Conservation (phyloP, 1,140 invertebrate species). For the Zaprionus tsacasi region DNA sequence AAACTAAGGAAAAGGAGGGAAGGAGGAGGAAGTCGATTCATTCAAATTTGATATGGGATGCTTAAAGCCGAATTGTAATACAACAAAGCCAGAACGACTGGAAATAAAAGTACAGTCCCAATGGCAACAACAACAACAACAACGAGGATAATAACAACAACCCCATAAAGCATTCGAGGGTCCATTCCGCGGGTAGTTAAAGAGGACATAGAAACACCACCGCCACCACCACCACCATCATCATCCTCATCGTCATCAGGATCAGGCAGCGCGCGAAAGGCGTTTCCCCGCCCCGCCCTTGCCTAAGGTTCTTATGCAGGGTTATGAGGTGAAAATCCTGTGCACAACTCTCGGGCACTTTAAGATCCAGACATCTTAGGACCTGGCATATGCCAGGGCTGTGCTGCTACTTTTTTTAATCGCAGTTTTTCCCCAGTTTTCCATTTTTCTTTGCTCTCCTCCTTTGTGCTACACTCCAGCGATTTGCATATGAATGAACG, state of each 20-base stretch:
- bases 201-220: slow-evolving; percentile 38
- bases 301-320: slow-evolving; percentile 35
- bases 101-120: slow-evolving; percentile 59
- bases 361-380: slow-evolving; percentile 49
- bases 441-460: slow-evolving; percentile 17
- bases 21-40: slow-evolving; percentile 61
- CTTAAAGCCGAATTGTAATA: slow-evolving; percentile 48
- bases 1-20: not conserved
- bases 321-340: slow-evolving; percentile 77
- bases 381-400: slow-evolving; percentile 49
- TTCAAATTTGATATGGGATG: slow-evolving; percentile 82
- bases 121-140: slow-evolving; percentile 20
- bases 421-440: slow-evolving; percentile 62
- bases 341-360: slow-evolving; percentile 43
- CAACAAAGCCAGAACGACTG: slow-evolving; percentile 6
- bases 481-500: slow-evolving; percentile 81
- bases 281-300: slow-evolving; percentile 9
- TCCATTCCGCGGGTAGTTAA: slow-evolving; percentile 52
- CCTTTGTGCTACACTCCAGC: slow-evolving; percentile 69
- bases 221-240: slow-evolving; percentile 22
- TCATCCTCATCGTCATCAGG: not conserved
- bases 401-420: slow-evolving; percentile 71
- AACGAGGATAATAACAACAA: slow-evolving; percentile 54
- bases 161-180: slow-evolving; percentile 61
- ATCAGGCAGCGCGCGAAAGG: slow-evolving; percentile 8